Evolutionary conservation across 2,888 invertebrate genomes (phyloP).

Genomic region (Periphyllus acericola): DNA sequence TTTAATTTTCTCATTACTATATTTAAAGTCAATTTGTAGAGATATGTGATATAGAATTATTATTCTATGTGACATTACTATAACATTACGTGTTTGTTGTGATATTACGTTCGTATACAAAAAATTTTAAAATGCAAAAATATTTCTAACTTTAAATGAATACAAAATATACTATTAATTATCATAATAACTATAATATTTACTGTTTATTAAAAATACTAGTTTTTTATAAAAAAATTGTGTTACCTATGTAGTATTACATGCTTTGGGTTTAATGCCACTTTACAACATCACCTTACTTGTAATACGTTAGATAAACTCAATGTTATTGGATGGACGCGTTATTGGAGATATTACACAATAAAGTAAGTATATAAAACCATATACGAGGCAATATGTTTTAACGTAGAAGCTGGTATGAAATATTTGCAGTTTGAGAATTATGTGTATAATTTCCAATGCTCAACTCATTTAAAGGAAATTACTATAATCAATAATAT

Average conservation of each 20-base stretch:
- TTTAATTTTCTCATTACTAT: no score
- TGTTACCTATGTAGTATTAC: background rate
- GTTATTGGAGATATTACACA: background rate
- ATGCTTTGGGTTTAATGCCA: background rate
- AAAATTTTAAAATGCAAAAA: background rate
- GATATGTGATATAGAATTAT: no score
- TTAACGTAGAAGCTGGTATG: background rate
- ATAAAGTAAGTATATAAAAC: background rate
- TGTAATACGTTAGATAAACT: background rate
- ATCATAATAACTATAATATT: no score
- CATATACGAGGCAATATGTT: background rate
- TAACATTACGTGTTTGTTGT: no score
- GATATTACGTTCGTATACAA: no score
- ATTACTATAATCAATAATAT: conserved; percentile 3
- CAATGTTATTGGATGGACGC: background rate
- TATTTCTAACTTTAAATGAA: background rate
- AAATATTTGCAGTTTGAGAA: background rate
- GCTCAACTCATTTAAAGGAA: background rate
- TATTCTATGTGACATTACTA: no score
- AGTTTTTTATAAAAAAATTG: background rate
- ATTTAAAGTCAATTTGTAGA: no score
- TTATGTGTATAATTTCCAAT: background rate
- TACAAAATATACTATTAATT: no score
- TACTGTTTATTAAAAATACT: background rate
- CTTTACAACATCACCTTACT: no score